phyloP scores from a whole-genome alignment of 1,140 invertebrate species.

The Antheraea pernyi region DNA sequence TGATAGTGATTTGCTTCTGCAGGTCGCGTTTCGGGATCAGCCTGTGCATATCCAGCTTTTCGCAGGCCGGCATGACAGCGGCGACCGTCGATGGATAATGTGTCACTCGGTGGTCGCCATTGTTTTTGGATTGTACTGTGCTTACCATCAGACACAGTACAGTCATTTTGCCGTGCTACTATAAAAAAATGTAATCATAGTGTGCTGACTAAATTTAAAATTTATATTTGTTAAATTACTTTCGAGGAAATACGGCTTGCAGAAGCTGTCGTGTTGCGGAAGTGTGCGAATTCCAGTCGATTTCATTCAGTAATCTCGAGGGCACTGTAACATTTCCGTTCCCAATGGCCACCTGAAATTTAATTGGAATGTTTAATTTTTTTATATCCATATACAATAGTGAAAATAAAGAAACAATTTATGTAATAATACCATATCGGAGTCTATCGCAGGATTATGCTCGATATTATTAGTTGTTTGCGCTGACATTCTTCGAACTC shows the following conservation, averaged over 20 bases:
- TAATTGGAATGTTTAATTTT: background rate
- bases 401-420: background rate
- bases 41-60: too few species aligned
- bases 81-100: too few species aligned
- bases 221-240: constrained; percentile 23
- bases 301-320: constrained; percentile 34
- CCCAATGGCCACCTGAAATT: constrained; percentile 45
- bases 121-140: too few species aligned
- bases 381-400: background rate
- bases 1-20: too few species aligned
- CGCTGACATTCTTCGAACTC: constrained; percentile 47
- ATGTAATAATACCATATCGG: constrained; percentile 38
- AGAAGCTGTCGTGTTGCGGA: constrained; percentile 43
- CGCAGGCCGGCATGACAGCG: too few species aligned
- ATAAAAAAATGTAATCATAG: too few species aligned
- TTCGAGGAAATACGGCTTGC: constrained; percentile 48
- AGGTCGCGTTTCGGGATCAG: too few species aligned
- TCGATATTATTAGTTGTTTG: constrained; percentile 47
- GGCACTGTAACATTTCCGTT: constrained; percentile 37
- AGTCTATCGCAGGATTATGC: constrained; percentile 19
- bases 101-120: too few species aligned
- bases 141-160: too few species aligned
- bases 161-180: too few species aligned
- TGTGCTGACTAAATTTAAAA: too few species aligned
- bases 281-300: constrained; percentile 49